Base-by-base conservation (phyloP, 1,140 invertebrate species). In the Atta texana region DNA sequence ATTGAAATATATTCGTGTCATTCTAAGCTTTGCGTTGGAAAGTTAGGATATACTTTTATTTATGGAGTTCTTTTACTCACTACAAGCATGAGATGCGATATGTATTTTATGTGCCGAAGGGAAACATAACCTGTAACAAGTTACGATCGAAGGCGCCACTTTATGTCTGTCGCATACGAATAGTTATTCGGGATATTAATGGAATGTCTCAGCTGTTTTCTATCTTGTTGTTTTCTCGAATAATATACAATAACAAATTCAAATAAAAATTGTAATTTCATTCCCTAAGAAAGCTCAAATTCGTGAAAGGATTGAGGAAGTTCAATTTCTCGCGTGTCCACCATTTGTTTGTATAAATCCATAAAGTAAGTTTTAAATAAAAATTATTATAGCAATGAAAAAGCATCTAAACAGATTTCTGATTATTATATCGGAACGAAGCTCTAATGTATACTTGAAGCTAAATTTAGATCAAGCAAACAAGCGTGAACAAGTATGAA, bases 81-180 rank as follows among this genome's bases (percentile, higher is more conserved):
- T 28, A 21, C 34, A 74, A 63, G 61, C 86, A 74, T 59, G 72
- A 68, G 55, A 89, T 53, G 28, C 59, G 61, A 31, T 63, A 72
- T 28, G 69, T 77, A 59, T 85, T 90, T 90, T 88, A 88, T 86
- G 76, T 59, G 21, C 57, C 66, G 44, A 69, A 72, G 34, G 72
- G n/a, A 68, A 61, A 72, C 69, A 75, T 90, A 85, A 90, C 63
- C 75, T 63, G 74, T 63, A 85, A 66, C 53, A 59, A 72, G 87
- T 89, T 87, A 89, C 85, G 89, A 84, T 68, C 68, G 12, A 49
- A 72, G 39, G 16, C 49, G 39, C 55, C 44, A 63, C 82, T 90
- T 71, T 34, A 39, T 34, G 10, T 28, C 14, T 49, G 21, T 57
- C 49, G n/a, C 2, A 14, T 64, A 24, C 21, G 10, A 55, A 69